These are phyloP conservation scores for Etia nguti DNA, from an alignment of 2,113 vertebrate species.

Conservation along the genomic window DNA sequence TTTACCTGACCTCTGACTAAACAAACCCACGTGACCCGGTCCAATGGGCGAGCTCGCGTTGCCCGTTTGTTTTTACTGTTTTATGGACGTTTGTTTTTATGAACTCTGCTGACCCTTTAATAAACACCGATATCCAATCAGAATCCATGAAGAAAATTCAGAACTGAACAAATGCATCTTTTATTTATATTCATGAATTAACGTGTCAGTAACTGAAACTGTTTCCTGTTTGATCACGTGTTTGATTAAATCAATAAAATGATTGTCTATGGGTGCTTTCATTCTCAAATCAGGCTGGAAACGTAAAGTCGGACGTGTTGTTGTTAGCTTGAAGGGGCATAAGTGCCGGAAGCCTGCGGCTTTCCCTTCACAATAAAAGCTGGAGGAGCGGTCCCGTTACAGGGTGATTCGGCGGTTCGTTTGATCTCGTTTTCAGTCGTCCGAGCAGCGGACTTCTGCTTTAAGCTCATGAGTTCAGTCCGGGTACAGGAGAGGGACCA, in stretches of 20 bases:
- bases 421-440: background rate
- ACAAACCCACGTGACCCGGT: background rate
- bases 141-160: background rate
- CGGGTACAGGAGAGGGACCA: background rate
- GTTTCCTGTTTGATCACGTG: background rate
- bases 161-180: background rate
- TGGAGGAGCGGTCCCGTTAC: background rate
- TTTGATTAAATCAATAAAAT: background rate
- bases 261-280: background rate
- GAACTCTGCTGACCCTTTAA: background rate
- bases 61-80: background rate
- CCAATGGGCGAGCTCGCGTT: background rate
- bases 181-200: background rate
- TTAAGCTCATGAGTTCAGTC: background rate
- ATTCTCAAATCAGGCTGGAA: background rate
- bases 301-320: background rate
- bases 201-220: background rate
- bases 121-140: background rate
- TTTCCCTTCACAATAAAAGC: constrained; percentile 9
- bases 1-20: background rate
- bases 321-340: background rate
- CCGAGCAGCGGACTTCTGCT: background rate
- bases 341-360: fast-evolving
- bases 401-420: background rate
- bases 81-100: background rate